phyloP scores from a whole-genome alignment of 2,888 invertebrate genomes.

The Parnassius mnemosyne region DNA sequence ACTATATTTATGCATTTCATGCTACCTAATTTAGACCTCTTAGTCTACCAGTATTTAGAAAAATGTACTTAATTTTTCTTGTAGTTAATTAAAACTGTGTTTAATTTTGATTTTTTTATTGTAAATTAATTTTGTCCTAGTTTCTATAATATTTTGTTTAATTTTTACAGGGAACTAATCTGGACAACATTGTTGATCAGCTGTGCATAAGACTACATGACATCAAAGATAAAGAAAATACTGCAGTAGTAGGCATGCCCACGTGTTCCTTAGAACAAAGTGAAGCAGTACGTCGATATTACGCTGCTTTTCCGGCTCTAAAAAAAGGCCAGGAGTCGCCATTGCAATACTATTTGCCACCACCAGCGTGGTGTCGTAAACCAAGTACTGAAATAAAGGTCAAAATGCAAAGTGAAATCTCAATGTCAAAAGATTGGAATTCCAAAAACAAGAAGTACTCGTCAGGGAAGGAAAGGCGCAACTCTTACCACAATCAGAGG shows the following conservation, averaged over 20 bases:
- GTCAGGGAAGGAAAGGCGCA: constrained; percentile 67
- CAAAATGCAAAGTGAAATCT: constrained; percentile 70
- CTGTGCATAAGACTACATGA: constrained; percentile 88
- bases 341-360: constrained; percentile 67
- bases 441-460: constrained; percentile 59
- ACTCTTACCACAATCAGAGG: constrained; percentile 65
- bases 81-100: constrained; percentile 2
- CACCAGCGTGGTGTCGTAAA: constrained; percentile 72
- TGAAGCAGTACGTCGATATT: constrained; percentile 87
- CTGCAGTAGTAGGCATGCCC: constrained; percentile 75
- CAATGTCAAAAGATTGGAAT: constrained; percentile 63
- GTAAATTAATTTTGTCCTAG: not conserved
- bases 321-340: constrained; percentile 75
- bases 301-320: constrained; percentile 88
- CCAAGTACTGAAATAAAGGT: constrained; percentile 47
- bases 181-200: constrained; percentile 91
- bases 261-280: constrained; percentile 75
- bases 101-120: constrained; percentile 4
- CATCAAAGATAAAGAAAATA: constrained; percentile 75
- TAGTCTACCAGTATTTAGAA: not conserved
- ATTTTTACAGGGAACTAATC: constrained; percentile 85
- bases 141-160: constrained; percentile 8
- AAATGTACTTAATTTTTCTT: not conserved
- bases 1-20: not conserved
- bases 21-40: not conserved